Evolutionary conservation across 2,113 vertebrate species (phyloP).

Genomic region (Benitochromis conjunctus): DNA sequence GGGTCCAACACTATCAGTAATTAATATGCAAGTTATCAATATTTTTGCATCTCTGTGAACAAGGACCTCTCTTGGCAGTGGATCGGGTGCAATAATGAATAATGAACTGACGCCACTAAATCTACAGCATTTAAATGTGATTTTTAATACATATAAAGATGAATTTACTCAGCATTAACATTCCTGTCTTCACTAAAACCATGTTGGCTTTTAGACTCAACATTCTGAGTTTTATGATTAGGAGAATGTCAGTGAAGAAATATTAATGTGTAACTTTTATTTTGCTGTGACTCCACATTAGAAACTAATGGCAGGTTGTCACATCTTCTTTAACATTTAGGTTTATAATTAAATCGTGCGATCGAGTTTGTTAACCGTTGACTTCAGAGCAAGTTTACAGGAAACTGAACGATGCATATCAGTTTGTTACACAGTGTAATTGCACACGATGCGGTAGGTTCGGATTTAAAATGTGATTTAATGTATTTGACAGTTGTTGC

Average conservation of each 20-base stretch:
- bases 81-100: slow-evolving; percentile 37
- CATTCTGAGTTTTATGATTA: not conserved
- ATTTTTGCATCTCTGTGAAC: not conserved
- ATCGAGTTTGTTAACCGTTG: not conserved
- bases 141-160: not conserved
- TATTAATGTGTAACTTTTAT: not conserved
- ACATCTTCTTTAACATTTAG: not conserved
- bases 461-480: not conserved
- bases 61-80: not conserved
- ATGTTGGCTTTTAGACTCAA: not conserved
- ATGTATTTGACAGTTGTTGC: not conserved
- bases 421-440: not conserved
- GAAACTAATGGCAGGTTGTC: not conserved
- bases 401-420: not conserved
- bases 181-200: not conserved
- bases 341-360: not conserved
- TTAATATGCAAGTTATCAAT: not conserved
- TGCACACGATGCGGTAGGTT: not conserved
- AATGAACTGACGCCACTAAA: not conserved
- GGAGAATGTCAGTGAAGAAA: not conserved
- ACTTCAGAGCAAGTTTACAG: not conserved
- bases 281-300: not conserved
- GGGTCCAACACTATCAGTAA: not conserved
- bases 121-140: not conserved
- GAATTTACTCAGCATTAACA: not conserved